phyloP scores from a whole-genome alignment of 2,797 vertebrate species.

The Notolabrus celidotus region DNA sequence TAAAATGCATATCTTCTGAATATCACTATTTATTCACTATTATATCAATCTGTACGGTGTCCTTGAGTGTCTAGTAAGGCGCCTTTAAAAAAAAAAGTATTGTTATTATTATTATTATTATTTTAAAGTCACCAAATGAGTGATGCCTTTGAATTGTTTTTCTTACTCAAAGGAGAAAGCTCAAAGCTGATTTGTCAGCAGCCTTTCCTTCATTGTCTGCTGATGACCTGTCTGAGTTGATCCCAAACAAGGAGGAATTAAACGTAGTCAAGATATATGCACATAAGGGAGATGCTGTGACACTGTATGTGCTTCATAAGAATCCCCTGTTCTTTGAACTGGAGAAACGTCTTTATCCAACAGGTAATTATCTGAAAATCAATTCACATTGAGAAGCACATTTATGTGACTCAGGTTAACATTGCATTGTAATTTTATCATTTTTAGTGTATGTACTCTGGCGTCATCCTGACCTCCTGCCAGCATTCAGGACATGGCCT shows the following conservation, averaged over 20 bases:
- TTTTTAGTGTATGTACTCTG: slow-evolving; percentile 93
- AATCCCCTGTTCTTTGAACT: slow-evolving; percentile 95
- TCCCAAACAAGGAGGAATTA: slow-evolving; percentile 95
- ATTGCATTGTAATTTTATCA: slow-evolving; percentile 10
- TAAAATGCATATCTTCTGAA: too few species aligned
- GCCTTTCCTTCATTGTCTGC: slow-evolving; percentile 87
- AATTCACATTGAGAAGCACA: not conserved
- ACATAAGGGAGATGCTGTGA: slow-evolving; percentile 92
- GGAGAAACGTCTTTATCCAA: slow-evolving; percentile 91
- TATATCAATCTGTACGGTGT: too few species aligned
- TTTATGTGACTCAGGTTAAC: not conserved
- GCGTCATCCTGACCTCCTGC: slow-evolving; percentile 89
- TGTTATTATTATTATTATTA: too few species aligned
- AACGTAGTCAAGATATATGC: slow-evolving; percentile 91
- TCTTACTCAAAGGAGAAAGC: slow-evolving; percentile 88
- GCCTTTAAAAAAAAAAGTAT: too few species aligned
- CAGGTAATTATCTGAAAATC: slow-evolving; percentile 85
- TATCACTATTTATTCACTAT: not conserved
- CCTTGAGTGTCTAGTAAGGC: too few species aligned
- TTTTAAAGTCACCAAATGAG: too few species aligned
- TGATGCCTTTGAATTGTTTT: not conserved
- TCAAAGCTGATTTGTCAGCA: slow-evolving; percentile 87
- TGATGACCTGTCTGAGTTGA: slow-evolving; percentile 87
- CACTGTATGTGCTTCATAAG: slow-evolving; percentile 88
- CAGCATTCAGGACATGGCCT: slow-evolving; percentile 92